phyloP scores from a whole-genome alignment of 2,797 vertebrate genomes.

The Poeciliopsis turneri region DNA sequence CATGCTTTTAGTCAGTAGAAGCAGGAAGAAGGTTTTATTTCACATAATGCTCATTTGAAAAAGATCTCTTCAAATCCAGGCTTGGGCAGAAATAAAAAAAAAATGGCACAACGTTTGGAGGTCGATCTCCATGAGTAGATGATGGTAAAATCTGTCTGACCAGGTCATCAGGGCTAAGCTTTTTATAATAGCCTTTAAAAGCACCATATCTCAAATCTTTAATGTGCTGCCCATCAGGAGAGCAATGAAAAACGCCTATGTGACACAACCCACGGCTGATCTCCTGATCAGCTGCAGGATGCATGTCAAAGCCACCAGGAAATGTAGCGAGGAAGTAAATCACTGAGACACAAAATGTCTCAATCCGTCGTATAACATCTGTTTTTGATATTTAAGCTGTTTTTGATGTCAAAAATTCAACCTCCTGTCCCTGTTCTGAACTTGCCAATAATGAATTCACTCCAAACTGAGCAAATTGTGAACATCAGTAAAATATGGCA shows the following conservation, averaged over 20 bases:
- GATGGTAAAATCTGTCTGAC: neutral
- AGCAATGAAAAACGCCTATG: neutral
- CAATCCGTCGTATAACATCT: neutral
- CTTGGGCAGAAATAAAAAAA: neutral
- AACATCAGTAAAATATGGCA: neutral
- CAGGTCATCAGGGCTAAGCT: slow-evolving; percentile 1
- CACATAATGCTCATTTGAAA: slow-evolving; percentile 6
- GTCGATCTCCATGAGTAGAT: neutral
- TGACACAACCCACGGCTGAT: neutral
- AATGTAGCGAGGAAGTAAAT: neutral
- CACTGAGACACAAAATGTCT: neutral
- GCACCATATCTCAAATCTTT: neutral
- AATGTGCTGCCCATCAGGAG: neutral
- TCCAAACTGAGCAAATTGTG: neutral
- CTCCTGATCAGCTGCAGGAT: neutral
- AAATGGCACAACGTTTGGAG: neutral
- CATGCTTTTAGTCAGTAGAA: neutral
- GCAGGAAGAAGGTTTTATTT: slow-evolving; percentile 7
- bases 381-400: neutral
- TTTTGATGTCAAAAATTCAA: neutral
- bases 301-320: neutral
- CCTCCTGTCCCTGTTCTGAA: neutral
- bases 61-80: slow-evolving; percentile 1
- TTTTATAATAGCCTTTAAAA: neutral
- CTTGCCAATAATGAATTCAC: neutral